Evolutionary conservation across 2,113 vertebrate species (phyloP).

Genomic region (Origma solitaria): DNA sequence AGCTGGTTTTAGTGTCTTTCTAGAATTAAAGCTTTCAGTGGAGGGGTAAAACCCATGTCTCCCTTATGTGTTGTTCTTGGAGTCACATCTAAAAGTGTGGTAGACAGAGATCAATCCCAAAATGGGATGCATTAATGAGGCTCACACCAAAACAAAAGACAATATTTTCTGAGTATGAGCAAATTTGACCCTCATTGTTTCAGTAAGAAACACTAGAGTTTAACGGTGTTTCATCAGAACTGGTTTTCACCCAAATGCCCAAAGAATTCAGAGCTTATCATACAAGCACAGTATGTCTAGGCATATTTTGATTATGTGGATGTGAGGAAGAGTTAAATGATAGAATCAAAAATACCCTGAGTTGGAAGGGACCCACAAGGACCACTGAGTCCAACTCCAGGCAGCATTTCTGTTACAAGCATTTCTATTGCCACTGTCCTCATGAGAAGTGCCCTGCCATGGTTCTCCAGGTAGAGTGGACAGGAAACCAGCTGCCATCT

Average conservation of each 20-base stretch:
- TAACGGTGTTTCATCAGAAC: neutral
- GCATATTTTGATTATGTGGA: accelerated
- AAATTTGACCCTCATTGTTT: neutral
- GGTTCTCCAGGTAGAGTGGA: neutral
- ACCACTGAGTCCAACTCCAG: neutral
- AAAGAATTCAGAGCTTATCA: neutral
- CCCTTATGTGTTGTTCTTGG: neutral
- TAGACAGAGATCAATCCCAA: neutral
- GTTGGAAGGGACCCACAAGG: neutral
- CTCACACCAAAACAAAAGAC: neutral
- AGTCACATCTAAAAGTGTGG: neutral
- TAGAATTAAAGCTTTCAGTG: neutral
- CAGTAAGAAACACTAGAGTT: neutral
- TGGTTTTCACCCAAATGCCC: neutral
- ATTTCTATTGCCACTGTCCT: neutral
- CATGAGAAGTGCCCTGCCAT: neutral
- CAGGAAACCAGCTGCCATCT: neutral
- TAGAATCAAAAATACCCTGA: neutral
- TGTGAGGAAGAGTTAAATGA: neutral
- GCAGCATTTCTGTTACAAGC: neutral
- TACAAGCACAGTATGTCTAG: too few relatives aligned
- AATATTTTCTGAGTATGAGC: neutral
- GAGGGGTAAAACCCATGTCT: neutral
- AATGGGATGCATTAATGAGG: neutral
- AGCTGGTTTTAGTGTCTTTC: neutral